These are phyloP conservation scores for Pseudocheirus occidentalis DNA, from an alignment of 2,797 vertebrate species.

Conservation along the genomic window DNA sequence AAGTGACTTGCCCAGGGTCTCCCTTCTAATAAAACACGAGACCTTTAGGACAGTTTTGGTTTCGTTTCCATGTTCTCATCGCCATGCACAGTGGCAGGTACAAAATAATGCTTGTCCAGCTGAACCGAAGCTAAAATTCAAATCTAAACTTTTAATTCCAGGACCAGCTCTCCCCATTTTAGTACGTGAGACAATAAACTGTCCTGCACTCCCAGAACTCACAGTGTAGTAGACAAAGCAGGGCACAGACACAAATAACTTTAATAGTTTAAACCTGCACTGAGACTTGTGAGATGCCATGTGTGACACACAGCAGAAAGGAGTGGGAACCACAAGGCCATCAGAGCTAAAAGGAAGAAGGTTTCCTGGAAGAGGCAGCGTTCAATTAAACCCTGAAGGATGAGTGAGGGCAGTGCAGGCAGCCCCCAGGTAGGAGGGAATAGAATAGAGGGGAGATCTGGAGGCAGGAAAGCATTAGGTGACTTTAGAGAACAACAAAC, in stretches of 20 bases:
- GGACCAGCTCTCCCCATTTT: background rate
- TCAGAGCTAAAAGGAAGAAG: background rate
- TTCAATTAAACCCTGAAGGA: background rate
- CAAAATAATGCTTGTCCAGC: background rate
- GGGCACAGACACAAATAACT: background rate
- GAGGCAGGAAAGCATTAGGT: background rate
- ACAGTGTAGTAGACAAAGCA: background rate
- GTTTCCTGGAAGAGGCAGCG: background rate
- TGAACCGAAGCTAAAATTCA: background rate
- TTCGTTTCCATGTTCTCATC: background rate
- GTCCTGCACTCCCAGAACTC: background rate
- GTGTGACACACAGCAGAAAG: background rate
- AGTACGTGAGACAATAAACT: background rate
- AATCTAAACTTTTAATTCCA: background rate
- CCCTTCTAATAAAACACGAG: background rate
- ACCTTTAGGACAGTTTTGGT: background rate
- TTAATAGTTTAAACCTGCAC: background rate
- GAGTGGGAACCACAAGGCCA: background rate
- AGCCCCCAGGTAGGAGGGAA: background rate
- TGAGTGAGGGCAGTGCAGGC: background rate
- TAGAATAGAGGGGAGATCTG: background rate
- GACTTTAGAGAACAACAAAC: background rate
- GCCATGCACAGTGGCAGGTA: background rate
- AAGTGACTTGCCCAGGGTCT: background rate
- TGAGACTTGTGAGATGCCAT: background rate